Percentiles rank a stretch among this genome's conserved stretches.
phyloP scores from a whole-genome alignment of 2,797 vertebrate genomes.

The Cottoperca gobio region DNA sequence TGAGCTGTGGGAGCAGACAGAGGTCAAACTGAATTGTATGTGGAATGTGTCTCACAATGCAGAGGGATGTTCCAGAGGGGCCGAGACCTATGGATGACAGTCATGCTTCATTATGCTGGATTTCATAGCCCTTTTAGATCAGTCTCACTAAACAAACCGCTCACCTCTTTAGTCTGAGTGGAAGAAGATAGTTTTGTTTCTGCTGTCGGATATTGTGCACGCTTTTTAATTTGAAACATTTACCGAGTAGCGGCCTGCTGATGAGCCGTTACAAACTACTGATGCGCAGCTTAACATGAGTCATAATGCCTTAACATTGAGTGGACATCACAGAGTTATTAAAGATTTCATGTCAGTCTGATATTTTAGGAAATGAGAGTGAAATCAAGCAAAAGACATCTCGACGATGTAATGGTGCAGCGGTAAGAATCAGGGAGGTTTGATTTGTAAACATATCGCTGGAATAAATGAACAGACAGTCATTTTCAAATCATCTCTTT shows the following conservation, averaged over 20 bases:
- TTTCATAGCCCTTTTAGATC: too few species aligned
- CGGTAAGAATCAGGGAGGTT: not conserved
- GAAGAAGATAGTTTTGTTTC: not conserved
- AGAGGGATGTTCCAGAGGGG: not conserved
- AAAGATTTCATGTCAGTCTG: not conserved
- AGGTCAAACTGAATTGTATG: not conserved
- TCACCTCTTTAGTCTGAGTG: not conserved
- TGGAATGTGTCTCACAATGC: not conserved
- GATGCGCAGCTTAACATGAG: not conserved
- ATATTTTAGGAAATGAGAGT: not conserved
- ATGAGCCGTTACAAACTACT: not conserved
- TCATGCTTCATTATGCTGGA: conserved; percentile 26
- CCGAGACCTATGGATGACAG: not conserved
- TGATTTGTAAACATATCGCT: not conserved
- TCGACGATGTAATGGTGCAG: not conserved
- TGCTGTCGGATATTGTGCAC: not conserved
- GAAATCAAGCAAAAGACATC: not conserved
- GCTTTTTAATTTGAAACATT: not conserved
- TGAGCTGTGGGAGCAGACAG: not conserved
- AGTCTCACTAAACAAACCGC: too few species aligned
- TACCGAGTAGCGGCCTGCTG: not conserved
- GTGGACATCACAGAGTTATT: not conserved
- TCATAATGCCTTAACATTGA: too few species aligned
- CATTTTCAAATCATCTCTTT: not conserved
- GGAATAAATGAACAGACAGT: not conserved